Evolutionary conservation across 2,113 vertebrate genomes (phyloP).

Genomic region (Scalopus aquaticus): DNA sequence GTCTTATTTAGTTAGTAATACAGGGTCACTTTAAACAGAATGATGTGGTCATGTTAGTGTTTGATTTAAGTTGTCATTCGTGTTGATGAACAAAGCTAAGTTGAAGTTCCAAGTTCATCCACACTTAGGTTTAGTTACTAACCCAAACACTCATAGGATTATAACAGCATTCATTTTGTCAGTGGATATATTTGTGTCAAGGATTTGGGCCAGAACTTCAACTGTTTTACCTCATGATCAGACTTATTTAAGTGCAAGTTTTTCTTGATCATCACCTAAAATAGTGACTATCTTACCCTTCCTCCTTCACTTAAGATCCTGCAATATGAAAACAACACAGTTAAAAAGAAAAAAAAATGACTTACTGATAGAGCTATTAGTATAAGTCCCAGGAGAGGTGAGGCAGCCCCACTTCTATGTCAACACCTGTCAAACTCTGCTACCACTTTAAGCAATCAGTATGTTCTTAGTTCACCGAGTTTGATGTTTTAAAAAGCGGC

Average conservation of each 20-base stretch:
- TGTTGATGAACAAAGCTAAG: not conserved
- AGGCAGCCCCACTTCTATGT: not conserved
- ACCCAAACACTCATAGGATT: not conserved
- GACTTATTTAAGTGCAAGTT: not conserved
- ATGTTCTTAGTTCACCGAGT: not conserved
- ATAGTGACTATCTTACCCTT: slow-evolving; percentile 3
- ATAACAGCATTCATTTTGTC: not conserved
- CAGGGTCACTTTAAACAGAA: not conserved
- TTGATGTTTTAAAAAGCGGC: not conserved
- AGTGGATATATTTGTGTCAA: not conserved
- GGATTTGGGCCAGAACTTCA: not conserved
- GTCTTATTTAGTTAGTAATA: not conserved
- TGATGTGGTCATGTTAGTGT: not conserved
- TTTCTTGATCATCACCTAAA: slow-evolving; percentile 12
- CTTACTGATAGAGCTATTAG: not conserved
- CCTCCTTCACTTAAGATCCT: slow-evolving; percentile 35
- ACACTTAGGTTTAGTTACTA: not conserved
- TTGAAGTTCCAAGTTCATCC: not conserved
- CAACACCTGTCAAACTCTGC: not conserved
- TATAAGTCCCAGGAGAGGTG: not conserved
- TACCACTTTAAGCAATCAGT: not conserved
- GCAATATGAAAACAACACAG: slow-evolving; percentile 29
- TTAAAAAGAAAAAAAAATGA: slow-evolving; percentile 31
- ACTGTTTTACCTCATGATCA: not conserved
- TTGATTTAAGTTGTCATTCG: not conserved